These are phyloP conservation scores for Andrena cerasifolii DNA, from an alignment of 1,140 invertebrate genomes.

Conservation along the genomic window DNA sequence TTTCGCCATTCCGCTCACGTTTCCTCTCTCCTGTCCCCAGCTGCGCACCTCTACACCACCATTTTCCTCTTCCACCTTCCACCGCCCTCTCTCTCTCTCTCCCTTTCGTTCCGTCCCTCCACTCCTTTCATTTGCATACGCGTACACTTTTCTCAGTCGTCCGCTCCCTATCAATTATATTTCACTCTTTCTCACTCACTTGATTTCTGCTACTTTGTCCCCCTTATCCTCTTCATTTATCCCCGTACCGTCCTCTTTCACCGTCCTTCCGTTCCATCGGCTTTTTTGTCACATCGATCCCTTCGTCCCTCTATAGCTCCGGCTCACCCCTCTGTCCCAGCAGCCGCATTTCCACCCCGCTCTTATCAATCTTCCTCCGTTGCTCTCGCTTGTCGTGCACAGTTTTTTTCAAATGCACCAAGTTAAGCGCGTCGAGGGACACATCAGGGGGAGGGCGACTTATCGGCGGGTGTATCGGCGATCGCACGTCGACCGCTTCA, in stretches of 20 bases:
- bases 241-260: background rate
- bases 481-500: background rate
- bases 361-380: background rate
- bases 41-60: background rate
- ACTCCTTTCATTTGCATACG: slow-evolving; percentile 38
- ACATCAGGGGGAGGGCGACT: background rate
- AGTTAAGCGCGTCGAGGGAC: slow-evolving; percentile 14
- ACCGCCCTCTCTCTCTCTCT: background rate
- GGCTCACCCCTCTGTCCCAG: background rate
- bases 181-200: slow-evolving; percentile 28
- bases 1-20: background rate
- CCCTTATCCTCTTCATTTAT: slow-evolving; percentile 24
- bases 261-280: background rate
- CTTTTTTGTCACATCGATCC: slow-evolving; percentile 30
- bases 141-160: background rate
- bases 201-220: slow-evolving; percentile 18
- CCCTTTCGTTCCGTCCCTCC: no score
- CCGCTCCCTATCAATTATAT: slow-evolving; percentile 41
- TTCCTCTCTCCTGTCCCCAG: background rate
- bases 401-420: slow-evolving; percentile 28
- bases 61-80: background rate
- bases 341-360: background rate
- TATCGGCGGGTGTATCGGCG: slow-evolving; percentile 28
- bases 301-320: background rate
- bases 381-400: background rate